Base-by-base conservation (phyloP, 2,113 vertebrate species). In the Hippocampus guttulatus region DNA sequence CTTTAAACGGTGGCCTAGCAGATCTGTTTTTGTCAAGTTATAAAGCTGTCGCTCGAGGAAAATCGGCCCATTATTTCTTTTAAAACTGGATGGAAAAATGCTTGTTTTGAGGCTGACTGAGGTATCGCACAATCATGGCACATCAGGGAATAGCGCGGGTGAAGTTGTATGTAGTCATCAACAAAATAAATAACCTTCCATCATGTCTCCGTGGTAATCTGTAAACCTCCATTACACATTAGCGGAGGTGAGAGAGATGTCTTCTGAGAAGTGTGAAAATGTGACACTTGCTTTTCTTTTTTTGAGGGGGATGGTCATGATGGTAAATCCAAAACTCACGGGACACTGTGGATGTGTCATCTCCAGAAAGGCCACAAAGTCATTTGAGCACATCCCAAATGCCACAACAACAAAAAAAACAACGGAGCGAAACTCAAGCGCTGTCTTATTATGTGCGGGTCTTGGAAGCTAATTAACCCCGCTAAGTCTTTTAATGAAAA, bases 371-470 rank as follows among this genome's bases (percentile, higher is more conserved):
- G 33, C 20, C 33, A 60, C 57, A 27, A 30, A 64, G 62, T 64
- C 20, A 41, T 63, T 63, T 40, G 62, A 65, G 64, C 43, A 25
- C 64, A 14, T 47, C 14, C 7, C 41, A 65, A 65, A 65, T 65
- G 64, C 64, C 64, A 65, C 16, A 21, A 18, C n/a, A n/a, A 21
- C n/a, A 18, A 9, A 21, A 3, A 52, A 54, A 21, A 54, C n/a
- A 55, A 23, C 21, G 9, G 15, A 16, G 16, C 58, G 30, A 60
- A 30, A 30, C 27, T 16, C 6, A 10, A 64, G 41, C 3, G 38
- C n/a, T 25, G 10, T 25, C 14, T 47, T 15, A 23, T 65, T 47
- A 64, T 21, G 20, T 20, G 16, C 60, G 21, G 15, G 60, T 38
- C 60, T 62, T 3, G 15, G 16, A 64, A 43, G 38, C 38, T 64